A percentile compares a stretch with the other conserved stretches of the same genome.
phyloP scores from a whole-genome alignment of 1,140 invertebrate species.

The Asbolus verrucosus region DNA sequence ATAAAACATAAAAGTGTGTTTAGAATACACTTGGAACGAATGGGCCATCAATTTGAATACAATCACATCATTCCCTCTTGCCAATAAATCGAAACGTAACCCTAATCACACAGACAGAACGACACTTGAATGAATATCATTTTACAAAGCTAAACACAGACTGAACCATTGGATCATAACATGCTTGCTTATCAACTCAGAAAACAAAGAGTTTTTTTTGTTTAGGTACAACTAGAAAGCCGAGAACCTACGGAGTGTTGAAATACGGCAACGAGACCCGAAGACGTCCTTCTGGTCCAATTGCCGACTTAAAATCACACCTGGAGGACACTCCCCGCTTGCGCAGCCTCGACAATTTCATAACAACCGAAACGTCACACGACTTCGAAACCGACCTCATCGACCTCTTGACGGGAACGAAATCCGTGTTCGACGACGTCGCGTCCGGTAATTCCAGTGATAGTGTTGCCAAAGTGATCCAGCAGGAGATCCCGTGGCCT shows the following conservation, averaged over 20 bases:
- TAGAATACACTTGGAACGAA: too few species aligned
- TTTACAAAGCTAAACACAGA: background rate
- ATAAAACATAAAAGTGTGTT: too few species aligned
- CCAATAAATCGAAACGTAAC: too few species aligned
- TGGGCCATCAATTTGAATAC: too few species aligned
- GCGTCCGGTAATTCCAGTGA: conserved; percentile 25
- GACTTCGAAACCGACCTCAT: background rate
- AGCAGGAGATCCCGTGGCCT: conserved; percentile 74
- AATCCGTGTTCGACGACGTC: background rate
- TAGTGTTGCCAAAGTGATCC: conserved; percentile 23
- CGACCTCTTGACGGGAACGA: background rate
- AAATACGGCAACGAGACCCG: conserved; percentile 23
- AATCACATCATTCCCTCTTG: too few species aligned
- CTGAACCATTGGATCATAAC: too few species aligned
- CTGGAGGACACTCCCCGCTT: conserved; percentile 2
- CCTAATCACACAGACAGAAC: too few species aligned
- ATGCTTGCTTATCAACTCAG: too few species aligned
- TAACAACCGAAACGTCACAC: conserved; percentile 1
- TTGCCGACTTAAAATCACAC: conserved; percentile 8
- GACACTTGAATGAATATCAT: too few species aligned
- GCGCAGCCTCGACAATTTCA: background rate
- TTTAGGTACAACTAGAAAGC: background rate
- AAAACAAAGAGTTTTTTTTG: too few species aligned
- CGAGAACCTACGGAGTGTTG: conserved; percentile 18
- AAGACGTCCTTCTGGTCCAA: background rate